A percentile compares a stretch with the other conserved stretches of the same genome.
Evolutionary conservation across 2,113 vertebrate species (phyloP).

Genomic region (Eudyptes chrysolophus): DNA sequence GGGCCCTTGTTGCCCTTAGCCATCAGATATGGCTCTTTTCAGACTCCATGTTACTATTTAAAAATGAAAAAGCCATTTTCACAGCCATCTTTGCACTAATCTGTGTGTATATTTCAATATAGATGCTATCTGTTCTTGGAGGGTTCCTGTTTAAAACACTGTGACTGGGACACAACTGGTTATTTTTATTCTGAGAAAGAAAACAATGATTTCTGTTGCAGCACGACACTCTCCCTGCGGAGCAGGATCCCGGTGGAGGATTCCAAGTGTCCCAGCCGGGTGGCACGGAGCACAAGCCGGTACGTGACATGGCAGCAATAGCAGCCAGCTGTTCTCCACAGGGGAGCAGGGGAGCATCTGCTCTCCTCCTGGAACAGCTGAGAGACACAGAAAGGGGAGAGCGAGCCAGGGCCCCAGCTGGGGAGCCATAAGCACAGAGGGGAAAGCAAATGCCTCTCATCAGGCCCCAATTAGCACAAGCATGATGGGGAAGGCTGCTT

Average conservation of each 20-base stretch:
- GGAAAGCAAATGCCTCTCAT: constrained; percentile 34
- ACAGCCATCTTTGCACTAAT: not conserved
- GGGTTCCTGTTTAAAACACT: not conserved
- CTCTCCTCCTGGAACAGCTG: not conserved
- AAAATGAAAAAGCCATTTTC: not conserved
- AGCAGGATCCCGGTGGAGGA: not conserved
- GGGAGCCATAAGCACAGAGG: not conserved
- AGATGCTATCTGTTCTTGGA: not conserved
- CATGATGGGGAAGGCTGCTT: not conserved
- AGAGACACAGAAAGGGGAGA: not conserved
- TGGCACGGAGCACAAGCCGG: rapidly evolving
- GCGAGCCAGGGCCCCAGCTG: constrained; percentile 22
- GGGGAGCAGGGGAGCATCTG: not conserved
- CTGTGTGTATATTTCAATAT: not conserved
- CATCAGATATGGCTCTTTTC: not conserved
- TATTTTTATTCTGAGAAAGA: not conserved
- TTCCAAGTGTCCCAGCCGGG: not conserved
- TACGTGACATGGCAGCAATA: not conserved
- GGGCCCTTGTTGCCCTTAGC: not conserved
- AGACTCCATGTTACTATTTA: not conserved
- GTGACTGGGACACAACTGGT: not conserved
- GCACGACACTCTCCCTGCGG: not conserved
- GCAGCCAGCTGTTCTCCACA: not conserved
- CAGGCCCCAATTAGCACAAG: constrained; percentile 20
- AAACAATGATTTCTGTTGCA: not conserved